phyloP scores from a whole-genome alignment of 2,888 invertebrate species.

The Aspidiotus destructor region DNA sequence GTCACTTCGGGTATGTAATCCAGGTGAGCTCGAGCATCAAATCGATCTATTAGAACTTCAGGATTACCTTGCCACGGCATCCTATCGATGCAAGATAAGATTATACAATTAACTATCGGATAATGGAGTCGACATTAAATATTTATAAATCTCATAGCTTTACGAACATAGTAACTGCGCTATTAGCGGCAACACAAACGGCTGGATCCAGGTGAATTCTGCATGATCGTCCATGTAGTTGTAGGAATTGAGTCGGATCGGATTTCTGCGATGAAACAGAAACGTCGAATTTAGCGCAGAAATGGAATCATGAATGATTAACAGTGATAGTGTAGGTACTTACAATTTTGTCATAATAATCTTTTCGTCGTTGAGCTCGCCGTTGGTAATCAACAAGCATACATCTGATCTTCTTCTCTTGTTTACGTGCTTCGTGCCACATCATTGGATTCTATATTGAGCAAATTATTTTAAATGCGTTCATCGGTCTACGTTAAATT shows the following conservation, averaged over 20 bases:
- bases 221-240: slow-evolving; percentile 85
- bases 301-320: not conserved
- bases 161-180: slow-evolving; percentile 87
- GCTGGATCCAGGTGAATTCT: slow-evolving; percentile 90
- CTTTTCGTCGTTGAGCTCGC: slow-evolving; percentile 87
- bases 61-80: slow-evolving; percentile 97
- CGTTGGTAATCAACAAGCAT: slow-evolving; percentile 94
- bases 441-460: slow-evolving; percentile 45
- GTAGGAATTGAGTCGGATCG: slow-evolving; percentile 95
- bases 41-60: slow-evolving; percentile 89
- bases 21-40: slow-evolving; percentile 94
- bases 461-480: too few relatives aligned
- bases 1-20: slow-evolving; percentile 71
- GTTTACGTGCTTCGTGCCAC: slow-evolving; percentile 99
- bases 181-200: slow-evolving; percentile 92
- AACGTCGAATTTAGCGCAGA: too few relatives aligned
- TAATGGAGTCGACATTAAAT: not conserved
- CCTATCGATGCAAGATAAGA: slow-evolving; percentile 47
- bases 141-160: slow-evolving; percentile 20
- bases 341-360: slow-evolving; percentile 98
- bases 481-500: too few relatives aligned
- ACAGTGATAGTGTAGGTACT: slow-evolving; percentile 41
- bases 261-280: slow-evolving; percentile 69
- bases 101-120: not conserved
- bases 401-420: slow-evolving; percentile 89